Base-by-base conservation (phyloP, 2,113 vertebrate species). In the Xiphias gladius region DNA sequence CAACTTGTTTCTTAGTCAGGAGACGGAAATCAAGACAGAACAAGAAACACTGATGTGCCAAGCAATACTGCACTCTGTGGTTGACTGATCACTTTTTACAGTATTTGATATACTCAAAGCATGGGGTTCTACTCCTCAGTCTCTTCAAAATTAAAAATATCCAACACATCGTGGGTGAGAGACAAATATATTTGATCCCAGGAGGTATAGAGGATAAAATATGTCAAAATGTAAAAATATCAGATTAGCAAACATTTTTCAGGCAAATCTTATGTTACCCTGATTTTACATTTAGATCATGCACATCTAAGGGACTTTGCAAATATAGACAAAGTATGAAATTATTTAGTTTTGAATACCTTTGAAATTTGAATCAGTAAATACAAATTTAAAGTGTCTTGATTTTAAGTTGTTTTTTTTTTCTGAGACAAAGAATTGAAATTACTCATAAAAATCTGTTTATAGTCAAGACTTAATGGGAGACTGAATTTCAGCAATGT, bases 11-110 rank as follows among this genome's bases (percentile, higher is more conserved):
- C 22, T 67, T 20, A 39, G 24, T 76, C 50, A 59, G 63, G 66
- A 76, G 54, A 72, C 71, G 48, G 46, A 79, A 69, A 16, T 61
- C 30, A 30, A 72, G 24, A 73, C 50, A 13, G 68, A 87, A 88
- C 73, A 80, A 67, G 46, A 68, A 58, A 43, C 63, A 65, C 24
- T 2, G 17, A 52, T 30, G 61, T 68, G 30, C 26, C 70, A 59
- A 66, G 67, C 64, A 30, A 75, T 59, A 48, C 69, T 46, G 55
- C 28, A 9, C 32, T 74, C 12, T 48, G 67, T 7, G 41, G 76
- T 75, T 66, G 62, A 67, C 67, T 73, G 20, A 55, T 41, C 14
- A 20, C 26, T 26, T 73, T 63, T 30, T 19, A 58, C 55, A 28
- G 55, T 26, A 12, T 3, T 50, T 52, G 22, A 57, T 32, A 59